Percentiles rank a stretch among this genome's conserved stretches.
Evolutionary conservation across 2,888 invertebrate species (phyloP).

Genomic region (Xestoiulus laeticollis): DNA sequence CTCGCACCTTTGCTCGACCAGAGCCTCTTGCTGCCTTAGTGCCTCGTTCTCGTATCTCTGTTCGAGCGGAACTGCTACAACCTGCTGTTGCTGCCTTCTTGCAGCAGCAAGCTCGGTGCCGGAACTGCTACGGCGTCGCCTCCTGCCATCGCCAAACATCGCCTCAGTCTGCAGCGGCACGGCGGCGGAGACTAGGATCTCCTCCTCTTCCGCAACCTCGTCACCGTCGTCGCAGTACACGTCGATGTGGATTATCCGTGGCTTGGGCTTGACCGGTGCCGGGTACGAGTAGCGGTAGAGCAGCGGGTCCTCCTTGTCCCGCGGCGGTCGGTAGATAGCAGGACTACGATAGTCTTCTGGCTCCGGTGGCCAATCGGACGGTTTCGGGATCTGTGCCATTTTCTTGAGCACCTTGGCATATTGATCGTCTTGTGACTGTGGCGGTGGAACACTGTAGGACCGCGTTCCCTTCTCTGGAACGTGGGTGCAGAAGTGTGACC

Average conservation of each 20-base stretch:
- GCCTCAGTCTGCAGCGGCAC: neutral
- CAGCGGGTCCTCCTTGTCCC: neutral
- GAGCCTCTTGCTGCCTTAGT: too few species aligned
- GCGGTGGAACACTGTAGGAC: neutral
- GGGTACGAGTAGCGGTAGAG: constrained; percentile 53
- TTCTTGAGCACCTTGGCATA: constrained; percentile 33
- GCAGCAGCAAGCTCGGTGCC: neutral
- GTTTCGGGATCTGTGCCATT: neutral
- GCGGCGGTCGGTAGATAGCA: neutral
- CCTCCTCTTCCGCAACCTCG: constrained; percentile 62
- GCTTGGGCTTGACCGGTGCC: constrained; percentile 58
- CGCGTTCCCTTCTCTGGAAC: constrained; percentile 42
- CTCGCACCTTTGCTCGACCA: too few species aligned
- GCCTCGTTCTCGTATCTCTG: neutral
- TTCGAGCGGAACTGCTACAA: neutral
- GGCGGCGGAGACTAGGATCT: neutral
- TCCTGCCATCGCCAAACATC: neutral
- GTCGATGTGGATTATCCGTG: constrained; percentile 77
- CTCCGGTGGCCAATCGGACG: neutral
- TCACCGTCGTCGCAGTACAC: constrained; percentile 74
- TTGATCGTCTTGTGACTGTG: neutral
- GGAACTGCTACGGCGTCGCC: neutral
- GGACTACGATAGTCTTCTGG: neutral
- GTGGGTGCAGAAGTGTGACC: constrained; percentile 56
- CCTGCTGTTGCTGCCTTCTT: neutral